These are phyloP conservation scores for Cephalopachus bancanus DNA, from an alignment of 2,797 vertebrate species.

Conservation along the genomic window DNA sequence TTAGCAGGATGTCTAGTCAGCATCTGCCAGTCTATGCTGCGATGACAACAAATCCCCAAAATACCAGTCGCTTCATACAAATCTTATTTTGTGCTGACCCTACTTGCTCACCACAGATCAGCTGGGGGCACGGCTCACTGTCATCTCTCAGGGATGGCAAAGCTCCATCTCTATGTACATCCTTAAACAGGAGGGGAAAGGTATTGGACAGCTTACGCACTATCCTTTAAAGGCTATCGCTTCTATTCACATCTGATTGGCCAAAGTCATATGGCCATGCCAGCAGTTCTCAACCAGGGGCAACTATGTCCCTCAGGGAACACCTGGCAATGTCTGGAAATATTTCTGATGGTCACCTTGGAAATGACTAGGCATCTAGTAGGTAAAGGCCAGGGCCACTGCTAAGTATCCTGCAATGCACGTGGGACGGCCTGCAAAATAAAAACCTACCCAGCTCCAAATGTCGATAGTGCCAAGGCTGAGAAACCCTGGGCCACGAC, in stretches of 20 bases:
- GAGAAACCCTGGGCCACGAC: background rate
- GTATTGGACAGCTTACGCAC: background rate
- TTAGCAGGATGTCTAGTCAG: background rate
- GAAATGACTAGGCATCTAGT: background rate
- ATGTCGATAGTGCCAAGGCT: background rate
- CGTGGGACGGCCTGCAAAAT: background rate
- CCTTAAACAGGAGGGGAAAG: background rate
- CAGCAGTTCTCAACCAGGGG: background rate
- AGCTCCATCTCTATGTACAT: background rate
- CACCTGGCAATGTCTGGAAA: conserved; percentile 28
- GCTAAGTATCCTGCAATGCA: conserved; percentile 30
- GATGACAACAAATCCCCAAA: conserved; percentile 22
- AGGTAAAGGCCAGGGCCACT: background rate
- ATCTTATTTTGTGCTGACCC: background rate
- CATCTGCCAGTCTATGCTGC: background rate
- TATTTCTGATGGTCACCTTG: background rate
- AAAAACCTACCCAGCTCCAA: conserved; percentile 3
- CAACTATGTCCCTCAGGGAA: background rate
- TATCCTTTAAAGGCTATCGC: background rate
- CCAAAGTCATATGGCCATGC: background rate
- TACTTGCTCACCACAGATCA: background rate
- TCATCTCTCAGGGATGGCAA: conserved; percentile 11
- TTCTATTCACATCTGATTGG: background rate
- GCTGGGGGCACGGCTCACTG: background rate
- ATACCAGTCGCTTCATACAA: conserved; percentile 4